Percentiles rank a stretch among this genome's conserved stretches.
These are phyloP conservation scores for Leucozona laternaria DNA, from an alignment of 2,888 invertebrate species.

Conservation along the genomic window DNA sequence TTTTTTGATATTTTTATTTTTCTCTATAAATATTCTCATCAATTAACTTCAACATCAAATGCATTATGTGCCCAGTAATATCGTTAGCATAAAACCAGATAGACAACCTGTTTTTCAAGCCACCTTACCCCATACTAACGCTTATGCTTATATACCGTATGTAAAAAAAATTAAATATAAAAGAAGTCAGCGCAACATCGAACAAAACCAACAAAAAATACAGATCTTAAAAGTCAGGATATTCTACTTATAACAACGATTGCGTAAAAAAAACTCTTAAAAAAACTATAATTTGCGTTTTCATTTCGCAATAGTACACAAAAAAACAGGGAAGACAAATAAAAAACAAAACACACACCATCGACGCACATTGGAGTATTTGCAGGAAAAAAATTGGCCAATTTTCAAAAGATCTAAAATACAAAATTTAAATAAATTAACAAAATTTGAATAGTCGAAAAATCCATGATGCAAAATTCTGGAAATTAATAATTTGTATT, in stretches of 20 bases:
- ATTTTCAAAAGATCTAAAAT: background rate
- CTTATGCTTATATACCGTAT: constrained; percentile 7
- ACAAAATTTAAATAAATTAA: background rate
- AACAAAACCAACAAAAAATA: constrained; percentile 14
- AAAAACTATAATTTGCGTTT: constrained; percentile 69
- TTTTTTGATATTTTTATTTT: background rate
- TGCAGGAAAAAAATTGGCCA: background rate
- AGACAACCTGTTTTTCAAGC: constrained; percentile 30
- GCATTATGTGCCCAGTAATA: constrained; percentile 39
- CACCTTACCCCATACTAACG: constrained; percentile 27
- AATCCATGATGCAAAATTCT: no score
- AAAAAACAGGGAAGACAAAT: constrained; percentile 1
- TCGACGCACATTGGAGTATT: constrained; percentile 13
- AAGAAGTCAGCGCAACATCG: constrained; percentile 12
- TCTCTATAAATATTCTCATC: constrained; percentile 40
- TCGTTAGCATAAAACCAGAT: constrained; percentile 32
- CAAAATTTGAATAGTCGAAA: no score
- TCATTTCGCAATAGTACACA: constrained; percentile 60
- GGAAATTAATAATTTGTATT: no score
- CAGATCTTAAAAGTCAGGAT: constrained; percentile 57
- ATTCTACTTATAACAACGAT: constrained; percentile 68
- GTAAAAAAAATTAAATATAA: constrained; percentile 20
- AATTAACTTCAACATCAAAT: constrained; percentile 53
- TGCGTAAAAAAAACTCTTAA: constrained; percentile 64
- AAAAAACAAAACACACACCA: constrained; percentile 24